Percentiles rank a stretch among this genome's conserved stretches.
These are phyloP conservation scores for Mormyrops attenuatus DNA, from an alignment of 2,797 vertebrate genomes.

Conservation along the genomic window DNA sequence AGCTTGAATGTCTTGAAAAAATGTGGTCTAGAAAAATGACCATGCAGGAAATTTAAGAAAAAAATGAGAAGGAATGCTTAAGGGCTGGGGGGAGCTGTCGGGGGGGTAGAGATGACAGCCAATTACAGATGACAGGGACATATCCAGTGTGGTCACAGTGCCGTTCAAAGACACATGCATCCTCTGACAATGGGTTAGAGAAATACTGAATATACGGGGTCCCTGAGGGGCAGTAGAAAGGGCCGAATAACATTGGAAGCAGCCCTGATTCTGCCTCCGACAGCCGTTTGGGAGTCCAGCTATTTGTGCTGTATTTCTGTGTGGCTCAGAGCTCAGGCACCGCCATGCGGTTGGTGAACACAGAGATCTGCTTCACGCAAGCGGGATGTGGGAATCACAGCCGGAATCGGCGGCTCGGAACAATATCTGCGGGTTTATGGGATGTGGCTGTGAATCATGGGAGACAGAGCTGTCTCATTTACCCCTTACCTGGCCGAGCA, in stretches of 20 bases:
- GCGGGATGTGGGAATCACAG: neutral
- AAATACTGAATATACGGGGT: constrained; percentile 28
- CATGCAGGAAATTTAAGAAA: neutral
- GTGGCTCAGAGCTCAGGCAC: neutral
- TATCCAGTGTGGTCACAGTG: constrained; percentile 31
- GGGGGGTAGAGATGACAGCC: constrained; percentile 30
- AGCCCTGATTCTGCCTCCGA: neutral
- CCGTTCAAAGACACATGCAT: constrained; percentile 36
- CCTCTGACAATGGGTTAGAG: constrained; percentile 28
- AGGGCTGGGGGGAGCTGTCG: constrained; percentile 17
- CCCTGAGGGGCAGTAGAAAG: constrained; percentile 15
- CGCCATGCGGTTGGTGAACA: neutral
- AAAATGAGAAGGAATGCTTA: constrained; percentile 13
- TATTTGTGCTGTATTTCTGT: neutral
- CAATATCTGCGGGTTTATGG: neutral
- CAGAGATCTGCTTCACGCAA: neutral
- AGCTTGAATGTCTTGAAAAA: neutral
- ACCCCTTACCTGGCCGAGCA: neutral
- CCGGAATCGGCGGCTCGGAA: neutral
- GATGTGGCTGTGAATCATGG: neutral
- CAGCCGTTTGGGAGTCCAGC: neutral
- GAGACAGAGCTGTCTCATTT: neutral
- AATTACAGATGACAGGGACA: constrained; percentile 40
- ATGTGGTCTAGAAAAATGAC: neutral
- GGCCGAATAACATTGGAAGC: neutral